Evolutionary conservation across 2,797 vertebrate genomes (phyloP), one percentile per base, ranked within the genome.

Genomic region (Melanotaenia pygmaea): DNA sequence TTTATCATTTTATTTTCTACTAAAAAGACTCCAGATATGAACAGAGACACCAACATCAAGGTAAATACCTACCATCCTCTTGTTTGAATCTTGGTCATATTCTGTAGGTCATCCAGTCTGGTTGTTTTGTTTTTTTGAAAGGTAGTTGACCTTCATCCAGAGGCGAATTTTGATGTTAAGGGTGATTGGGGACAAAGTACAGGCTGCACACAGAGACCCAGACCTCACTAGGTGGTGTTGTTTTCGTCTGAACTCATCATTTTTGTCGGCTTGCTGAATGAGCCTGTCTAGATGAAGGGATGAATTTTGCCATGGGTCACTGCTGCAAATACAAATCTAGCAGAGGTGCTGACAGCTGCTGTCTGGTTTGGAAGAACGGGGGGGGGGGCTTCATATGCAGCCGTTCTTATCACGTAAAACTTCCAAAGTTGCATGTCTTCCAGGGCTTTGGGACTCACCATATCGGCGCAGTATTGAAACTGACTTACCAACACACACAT

Each of bases 301-400:
- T 45, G 56, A 62, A 57, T 76, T 57, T 76, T 51, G 50, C 83
- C 37, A 5, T 0, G 76, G 82, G 86, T 88, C 86, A 79, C 60
- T 12, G 74, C 73, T 32, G 61, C 68, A 83, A 88, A 90, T 82
- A 79, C 72, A 86, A 87, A 88, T 78, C 72, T 69, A 47, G 57
- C 70, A 65, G 82, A 87, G 86, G 90, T 84, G 77, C 72, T 89
- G 92, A 91, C 54, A 62, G 90, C 69, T 89, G 81, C 91, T 91
- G 91, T 93, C 93, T 90, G 81, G 86, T 91, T 45, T 20, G 51
- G 70, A 59, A 75, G 86, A 82, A 84, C 87, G 88, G 83, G 67
- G 77, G 70, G 74, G 70, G 74, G 73, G 84, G 83, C 84, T 90
- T 86, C 73, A 83, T 83, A 74, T 79, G 85, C 81, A 13, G 71